Conservation (phyloP, 2,797 vertebrate genomes). For the Lutjanus argentimaculatus region DNA sequence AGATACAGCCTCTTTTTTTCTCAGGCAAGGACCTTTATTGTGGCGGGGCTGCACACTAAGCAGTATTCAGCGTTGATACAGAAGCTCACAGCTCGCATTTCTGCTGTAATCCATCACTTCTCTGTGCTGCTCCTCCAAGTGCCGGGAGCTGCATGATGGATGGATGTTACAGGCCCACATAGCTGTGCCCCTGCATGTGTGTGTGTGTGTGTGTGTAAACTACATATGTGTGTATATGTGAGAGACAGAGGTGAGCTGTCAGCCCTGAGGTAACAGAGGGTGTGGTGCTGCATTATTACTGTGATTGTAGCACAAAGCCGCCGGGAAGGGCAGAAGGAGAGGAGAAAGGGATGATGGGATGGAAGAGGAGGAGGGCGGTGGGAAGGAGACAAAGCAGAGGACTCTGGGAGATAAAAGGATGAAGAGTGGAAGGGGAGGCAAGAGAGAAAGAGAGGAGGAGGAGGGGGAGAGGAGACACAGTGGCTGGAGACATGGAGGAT, state of each 20-base stretch:
- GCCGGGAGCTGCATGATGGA: conserved; percentile 67
- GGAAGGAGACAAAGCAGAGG: conserved; percentile 17
- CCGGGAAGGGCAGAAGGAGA: conserved; percentile 66
- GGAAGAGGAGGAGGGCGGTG: conserved; percentile 2
- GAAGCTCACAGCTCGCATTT: conserved; percentile 60
- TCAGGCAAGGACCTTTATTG: conserved; percentile 45
- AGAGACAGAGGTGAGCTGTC: conserved; percentile 43
- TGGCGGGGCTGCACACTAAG: conserved; percentile 45
- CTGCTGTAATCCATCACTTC: conserved; percentile 65
- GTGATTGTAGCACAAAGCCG: conserved; percentile 67
- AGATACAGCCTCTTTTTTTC: conserved; percentile 36
- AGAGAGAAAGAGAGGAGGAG: background rate
- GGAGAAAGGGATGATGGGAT: conserved; percentile 61
- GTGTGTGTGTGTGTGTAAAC: conserved; percentile 26
- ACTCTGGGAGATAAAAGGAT: conserved; percentile 42
- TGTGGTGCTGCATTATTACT: conserved; percentile 67
- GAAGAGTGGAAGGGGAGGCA: conserved; percentile 11
- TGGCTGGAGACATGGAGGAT: conserved; percentile 20
- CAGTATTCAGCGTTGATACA: conserved; percentile 50
- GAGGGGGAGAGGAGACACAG: background rate
- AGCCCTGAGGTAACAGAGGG: conserved; percentile 44
- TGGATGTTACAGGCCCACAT: conserved; percentile 56
- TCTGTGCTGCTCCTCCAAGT: conserved; percentile 28
- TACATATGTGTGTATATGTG: background rate
- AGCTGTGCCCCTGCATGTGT: conserved; percentile 19